These are phyloP conservation scores for Erythrocercus mccallii DNA, from an alignment of 2,113 vertebrate genomes.

Conservation along the genomic window DNA sequence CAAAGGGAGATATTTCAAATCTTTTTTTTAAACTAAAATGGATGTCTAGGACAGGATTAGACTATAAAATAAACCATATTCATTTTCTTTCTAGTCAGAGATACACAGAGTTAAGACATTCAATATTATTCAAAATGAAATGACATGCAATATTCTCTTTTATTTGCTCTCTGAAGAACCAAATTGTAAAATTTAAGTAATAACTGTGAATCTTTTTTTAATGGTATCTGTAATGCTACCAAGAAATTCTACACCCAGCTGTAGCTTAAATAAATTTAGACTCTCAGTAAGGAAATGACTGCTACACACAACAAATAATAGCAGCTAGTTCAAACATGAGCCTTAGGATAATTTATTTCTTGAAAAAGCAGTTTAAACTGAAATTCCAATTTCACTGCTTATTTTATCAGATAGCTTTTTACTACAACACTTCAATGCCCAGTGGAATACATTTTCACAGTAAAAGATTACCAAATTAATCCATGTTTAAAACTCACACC, in stretches of 20 bases:
- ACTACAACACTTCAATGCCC: not conserved
- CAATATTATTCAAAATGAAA: constrained; percentile 5
- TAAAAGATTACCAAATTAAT: not conserved
- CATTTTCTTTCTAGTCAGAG: not conserved
- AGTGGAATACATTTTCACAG: not conserved
- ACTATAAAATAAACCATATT: not conserved
- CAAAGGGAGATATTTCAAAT: not conserved
- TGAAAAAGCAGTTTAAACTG: not conserved
- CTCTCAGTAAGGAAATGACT: not conserved
- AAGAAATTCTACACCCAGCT: not conserved
- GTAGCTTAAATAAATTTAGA: not conserved
- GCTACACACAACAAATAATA: constrained; percentile 1
- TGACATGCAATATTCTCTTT: not conserved
- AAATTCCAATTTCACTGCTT: constrained; percentile 5
- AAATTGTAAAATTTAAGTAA: constrained; percentile 10
- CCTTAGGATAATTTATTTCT: not conserved
- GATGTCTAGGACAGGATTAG: not conserved
- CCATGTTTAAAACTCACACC: not conserved
- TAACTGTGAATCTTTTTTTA: not conserved
- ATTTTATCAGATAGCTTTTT: constrained; percentile 19
- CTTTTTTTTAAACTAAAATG: not conserved
- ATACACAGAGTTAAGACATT: not conserved
- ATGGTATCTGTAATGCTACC: not conserved
- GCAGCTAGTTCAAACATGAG: not conserved
- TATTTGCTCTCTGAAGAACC: not conserved